Percentiles rank a stretch among this genome's conserved stretches.
phyloP scores from a whole-genome alignment of 2,888 invertebrate genomes.

The Acronicta aceris region DNA sequence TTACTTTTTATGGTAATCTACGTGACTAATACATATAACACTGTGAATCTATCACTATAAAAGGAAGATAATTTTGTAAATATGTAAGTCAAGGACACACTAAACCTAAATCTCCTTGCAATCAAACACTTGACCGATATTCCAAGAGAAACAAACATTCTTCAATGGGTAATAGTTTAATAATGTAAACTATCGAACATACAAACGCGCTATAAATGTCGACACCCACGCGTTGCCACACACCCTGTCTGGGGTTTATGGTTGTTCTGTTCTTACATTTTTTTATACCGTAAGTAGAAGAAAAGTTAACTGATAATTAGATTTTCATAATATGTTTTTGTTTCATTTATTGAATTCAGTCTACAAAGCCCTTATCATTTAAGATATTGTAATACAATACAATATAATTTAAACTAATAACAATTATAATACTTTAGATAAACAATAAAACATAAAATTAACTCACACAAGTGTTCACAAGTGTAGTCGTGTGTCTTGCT shows the following conservation, averaged over 20 bases:
- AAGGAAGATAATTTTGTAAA: neutral
- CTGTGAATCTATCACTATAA: neutral
- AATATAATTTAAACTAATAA: no score
- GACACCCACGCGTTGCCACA: slow-evolving; percentile 64
- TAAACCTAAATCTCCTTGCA: slow-evolving; percentile 22
- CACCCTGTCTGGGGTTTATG: slow-evolving; percentile 50
- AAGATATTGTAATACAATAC: no score
- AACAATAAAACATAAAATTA: no score
- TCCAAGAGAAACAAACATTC: slow-evolving; percentile 52
- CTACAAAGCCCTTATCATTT: no score
- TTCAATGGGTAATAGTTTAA: slow-evolving; percentile 51
- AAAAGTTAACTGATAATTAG: no score
- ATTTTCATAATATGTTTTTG: neutral
- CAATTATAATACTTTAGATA: no score
- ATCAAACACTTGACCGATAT: slow-evolving; percentile 36
- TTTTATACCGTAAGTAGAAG: no score
- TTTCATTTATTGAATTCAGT: no score
- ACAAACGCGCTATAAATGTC: slow-evolving; percentile 54
- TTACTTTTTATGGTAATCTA: no score
- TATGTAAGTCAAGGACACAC: slow-evolving; percentile 16
- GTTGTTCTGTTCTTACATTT: no score
- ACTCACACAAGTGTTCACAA: no score
- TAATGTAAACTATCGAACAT: slow-evolving; percentile 55
- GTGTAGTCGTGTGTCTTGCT: no score
- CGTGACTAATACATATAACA: neutral